Conservation (phyloP, 1,140 invertebrate genomes). For the Steinernema khuongi region DNA sequence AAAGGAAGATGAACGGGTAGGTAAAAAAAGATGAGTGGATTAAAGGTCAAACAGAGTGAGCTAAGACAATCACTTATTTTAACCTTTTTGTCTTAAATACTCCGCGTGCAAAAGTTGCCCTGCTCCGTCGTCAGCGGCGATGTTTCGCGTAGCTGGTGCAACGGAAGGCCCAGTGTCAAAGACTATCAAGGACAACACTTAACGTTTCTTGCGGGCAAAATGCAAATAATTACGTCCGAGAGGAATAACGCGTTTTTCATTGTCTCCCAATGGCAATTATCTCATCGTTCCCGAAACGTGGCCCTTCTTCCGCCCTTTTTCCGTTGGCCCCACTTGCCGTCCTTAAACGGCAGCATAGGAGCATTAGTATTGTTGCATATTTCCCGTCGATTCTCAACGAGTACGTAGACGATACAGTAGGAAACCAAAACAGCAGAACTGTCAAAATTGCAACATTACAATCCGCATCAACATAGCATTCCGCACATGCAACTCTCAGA, state of each 20-base stretch:
- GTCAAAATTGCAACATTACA: too few relatives aligned
- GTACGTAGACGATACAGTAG: too few relatives aligned
- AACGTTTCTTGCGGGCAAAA: not conserved
- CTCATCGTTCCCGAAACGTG: not conserved
- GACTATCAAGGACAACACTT: not conserved
- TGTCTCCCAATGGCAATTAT: constrained; percentile 1
- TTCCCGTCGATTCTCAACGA: too few relatives aligned
- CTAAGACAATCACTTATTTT: not conserved
- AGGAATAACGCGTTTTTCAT: not conserved
- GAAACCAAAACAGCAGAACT: too few relatives aligned
- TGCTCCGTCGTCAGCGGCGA: too few relatives aligned
- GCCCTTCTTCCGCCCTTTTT: not conserved
- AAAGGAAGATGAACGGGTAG: not conserved
- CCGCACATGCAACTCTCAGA: too few relatives aligned
- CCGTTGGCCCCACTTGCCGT: not conserved
- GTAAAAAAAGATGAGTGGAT: not conserved
- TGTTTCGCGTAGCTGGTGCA: too few relatives aligned
- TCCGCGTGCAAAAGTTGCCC: too few relatives aligned
- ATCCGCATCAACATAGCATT: too few relatives aligned
- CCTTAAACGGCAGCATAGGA: not conserved
- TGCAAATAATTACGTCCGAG: constrained; percentile 1
- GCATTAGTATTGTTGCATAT: not conserved
- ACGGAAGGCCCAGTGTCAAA: not conserved
- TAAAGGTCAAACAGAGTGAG: not conserved
- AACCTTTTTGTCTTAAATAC: too few relatives aligned